Conservation (phyloP, 2,113 vertebrate species). For the Lanius collurio region DNA sequence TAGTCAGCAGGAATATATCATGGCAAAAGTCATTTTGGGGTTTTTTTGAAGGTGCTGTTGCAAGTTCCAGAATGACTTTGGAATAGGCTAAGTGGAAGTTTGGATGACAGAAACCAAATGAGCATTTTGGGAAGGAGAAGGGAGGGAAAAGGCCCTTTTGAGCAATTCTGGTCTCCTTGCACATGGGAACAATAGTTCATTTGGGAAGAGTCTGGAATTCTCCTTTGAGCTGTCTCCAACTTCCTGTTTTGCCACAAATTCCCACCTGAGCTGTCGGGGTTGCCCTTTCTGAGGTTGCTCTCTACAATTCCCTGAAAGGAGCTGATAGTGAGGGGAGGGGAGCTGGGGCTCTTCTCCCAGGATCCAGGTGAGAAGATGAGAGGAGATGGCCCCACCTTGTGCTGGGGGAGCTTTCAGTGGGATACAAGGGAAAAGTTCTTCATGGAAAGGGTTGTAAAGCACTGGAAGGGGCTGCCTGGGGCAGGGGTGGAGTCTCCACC, state of each 20-base stretch:
- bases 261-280: background rate
- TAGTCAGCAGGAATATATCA: background rate
- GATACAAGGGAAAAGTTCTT: background rate
- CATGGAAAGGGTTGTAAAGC: background rate
- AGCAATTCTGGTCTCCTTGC: background rate
- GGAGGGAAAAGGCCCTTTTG: background rate
- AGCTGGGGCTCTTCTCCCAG: background rate
- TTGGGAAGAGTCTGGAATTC: background rate
- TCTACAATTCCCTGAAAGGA: background rate
- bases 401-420: background rate
- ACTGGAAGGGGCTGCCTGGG: background rate
- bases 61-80: background rate
- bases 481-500: background rate
- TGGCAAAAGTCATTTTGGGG: background rate
- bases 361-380: background rate
- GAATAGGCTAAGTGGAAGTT: background rate
- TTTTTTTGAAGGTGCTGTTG: background rate
- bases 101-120: background rate
- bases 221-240: background rate
- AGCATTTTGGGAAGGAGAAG: background rate
- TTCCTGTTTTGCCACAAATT: background rate
- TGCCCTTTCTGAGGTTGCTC: background rate
- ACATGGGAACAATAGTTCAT: fast-evolving
- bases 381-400: background rate
- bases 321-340: background rate